A percentile compares a stretch with the other conserved stretches of the same genome.
Evolutionary conservation across 1,140 invertebrate genomes (phyloP).

Genomic region (Orius laevigatus): DNA sequence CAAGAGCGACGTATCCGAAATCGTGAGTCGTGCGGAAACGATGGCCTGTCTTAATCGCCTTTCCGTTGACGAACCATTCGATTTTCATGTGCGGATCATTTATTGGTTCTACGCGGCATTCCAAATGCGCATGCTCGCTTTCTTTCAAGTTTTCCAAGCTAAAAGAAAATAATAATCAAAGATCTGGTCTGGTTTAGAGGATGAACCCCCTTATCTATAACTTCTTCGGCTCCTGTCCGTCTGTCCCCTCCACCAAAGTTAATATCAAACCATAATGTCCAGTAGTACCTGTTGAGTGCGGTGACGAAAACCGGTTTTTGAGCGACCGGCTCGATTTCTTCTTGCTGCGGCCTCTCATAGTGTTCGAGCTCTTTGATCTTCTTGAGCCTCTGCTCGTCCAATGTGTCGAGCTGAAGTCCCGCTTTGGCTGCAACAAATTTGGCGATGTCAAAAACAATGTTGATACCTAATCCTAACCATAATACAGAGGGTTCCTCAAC

Average conservation of each 20-base stretch:
- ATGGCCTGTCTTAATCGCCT: constrained; percentile 61
- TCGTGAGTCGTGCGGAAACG: constrained; percentile 83
- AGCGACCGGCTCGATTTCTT: constrained; percentile 57
- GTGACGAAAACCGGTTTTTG: constrained; percentile 77
- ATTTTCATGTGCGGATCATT: constrained; percentile 89
- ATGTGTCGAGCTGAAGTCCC: constrained; percentile 67
- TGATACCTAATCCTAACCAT: too few species aligned
- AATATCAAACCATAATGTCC: background rate
- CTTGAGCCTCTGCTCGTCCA: constrained; percentile 72
- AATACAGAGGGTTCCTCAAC: too few species aligned
- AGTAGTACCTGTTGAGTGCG: constrained; percentile 47
- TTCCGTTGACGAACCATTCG: constrained; percentile 88
- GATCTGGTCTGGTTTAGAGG: too few species aligned
- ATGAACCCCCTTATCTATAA: too few species aligned
- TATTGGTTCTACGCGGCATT: constrained; percentile 87
- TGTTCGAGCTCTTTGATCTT: constrained; percentile 80
- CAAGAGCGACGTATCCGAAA: constrained; percentile 88
- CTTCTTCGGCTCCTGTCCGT: too few species aligned
- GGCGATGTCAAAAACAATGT: too few species aligned
- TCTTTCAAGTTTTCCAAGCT: constrained; percentile 72
- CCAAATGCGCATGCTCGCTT: constrained; percentile 83
- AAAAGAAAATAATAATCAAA: constrained; percentile 15
- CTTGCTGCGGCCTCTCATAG: constrained; percentile 53
- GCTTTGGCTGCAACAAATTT: constrained; percentile 44
- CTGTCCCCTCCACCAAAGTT: background rate